Evolutionary conservation across 2,113 vertebrate genomes (phyloP), one percentile per base, ranked within the genome.

Genomic region (Zosterops lateralis): DNA sequence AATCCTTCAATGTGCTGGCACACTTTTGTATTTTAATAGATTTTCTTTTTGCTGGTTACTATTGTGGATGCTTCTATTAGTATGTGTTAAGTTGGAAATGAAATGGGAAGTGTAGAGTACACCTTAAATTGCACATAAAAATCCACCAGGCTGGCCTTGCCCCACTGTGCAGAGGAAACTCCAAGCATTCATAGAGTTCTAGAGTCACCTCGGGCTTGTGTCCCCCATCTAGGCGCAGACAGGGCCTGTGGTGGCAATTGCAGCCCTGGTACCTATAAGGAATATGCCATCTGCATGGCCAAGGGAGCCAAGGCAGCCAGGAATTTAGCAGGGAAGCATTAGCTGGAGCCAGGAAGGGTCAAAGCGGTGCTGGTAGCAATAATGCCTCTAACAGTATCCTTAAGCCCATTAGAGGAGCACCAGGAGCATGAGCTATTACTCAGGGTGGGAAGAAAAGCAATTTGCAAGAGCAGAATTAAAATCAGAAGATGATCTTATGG

Each of bases 21-120:
- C 11, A 44, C 20, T 83, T 93, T 0, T 38, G 32, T 76, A 77
- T 57, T 96, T 57, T 71, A 93, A 96, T 42, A 57, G 92, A 88
- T 85, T 95, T 85, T 78, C 61, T 85, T 70, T 83, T 38, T 45
- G 44, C 83, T 91, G 44, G 67, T 89, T 65, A 60, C 65, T 85
- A 87, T 85, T 95, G 93, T 87, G 92, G 95, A 36, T 74, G 83
- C 64, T 90, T 91, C 90, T 80, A 50, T 80, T 89, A 73, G 56
- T 28, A 83, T 20, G 72, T 70, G 61, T 91, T 94, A 95, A 95
- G 96, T 80, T 15, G 95, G 92, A 89, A 96, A 80, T 48, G 16
- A 91, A 95, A 93, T 17, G 42, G 80, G 45, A 95, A 87, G 66
- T 32, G 45, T 34, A 72, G 95, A 80, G 71, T 42, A 85, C 76